Conservation (phyloP, 1,140 invertebrate genomes). For the Rhagoletis pomonella region DNA sequence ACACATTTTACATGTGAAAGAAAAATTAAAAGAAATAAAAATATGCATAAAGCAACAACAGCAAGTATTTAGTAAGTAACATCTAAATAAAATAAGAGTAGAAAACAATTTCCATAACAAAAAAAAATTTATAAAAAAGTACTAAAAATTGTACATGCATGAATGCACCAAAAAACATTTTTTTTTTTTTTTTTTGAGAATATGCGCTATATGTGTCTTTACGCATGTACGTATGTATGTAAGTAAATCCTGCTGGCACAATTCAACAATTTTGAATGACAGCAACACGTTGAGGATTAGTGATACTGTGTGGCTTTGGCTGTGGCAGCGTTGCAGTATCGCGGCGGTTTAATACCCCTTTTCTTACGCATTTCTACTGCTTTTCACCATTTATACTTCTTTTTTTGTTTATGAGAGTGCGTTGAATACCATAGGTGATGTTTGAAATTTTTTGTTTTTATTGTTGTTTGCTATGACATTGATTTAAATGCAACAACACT, state of each 20-base stretch:
- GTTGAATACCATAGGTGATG: neutral
- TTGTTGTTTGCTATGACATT: conserved; percentile 15
- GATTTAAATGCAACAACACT: conserved; percentile 55
- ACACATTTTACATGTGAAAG: conserved; percentile 39
- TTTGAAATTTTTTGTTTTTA: conserved; percentile 5
- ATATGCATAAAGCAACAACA: neutral
- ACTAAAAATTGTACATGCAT: neutral
- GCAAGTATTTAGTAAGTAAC: neutral
- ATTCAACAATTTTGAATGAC: conserved; percentile 31
- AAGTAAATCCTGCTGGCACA: neutral
- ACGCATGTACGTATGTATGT: neutral
- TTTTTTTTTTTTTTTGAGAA: too few species aligned
- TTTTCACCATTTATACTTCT: neutral
- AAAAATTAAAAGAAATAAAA: neutral
- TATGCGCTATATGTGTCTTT: too few species aligned
- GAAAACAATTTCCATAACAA: neutral
- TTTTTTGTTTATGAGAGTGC: neutral
- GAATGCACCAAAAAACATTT: too few species aligned
- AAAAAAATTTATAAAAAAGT: neutral
- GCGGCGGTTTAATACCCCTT: neutral
- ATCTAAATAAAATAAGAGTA: neutral
- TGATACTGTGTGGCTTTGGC: neutral
- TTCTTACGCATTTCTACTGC: neutral
- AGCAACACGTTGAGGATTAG: neutral
- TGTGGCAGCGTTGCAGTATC: neutral